Conservation (phyloP, 2,797 vertebrate species). For the Pangasius mekongensis region DNA sequence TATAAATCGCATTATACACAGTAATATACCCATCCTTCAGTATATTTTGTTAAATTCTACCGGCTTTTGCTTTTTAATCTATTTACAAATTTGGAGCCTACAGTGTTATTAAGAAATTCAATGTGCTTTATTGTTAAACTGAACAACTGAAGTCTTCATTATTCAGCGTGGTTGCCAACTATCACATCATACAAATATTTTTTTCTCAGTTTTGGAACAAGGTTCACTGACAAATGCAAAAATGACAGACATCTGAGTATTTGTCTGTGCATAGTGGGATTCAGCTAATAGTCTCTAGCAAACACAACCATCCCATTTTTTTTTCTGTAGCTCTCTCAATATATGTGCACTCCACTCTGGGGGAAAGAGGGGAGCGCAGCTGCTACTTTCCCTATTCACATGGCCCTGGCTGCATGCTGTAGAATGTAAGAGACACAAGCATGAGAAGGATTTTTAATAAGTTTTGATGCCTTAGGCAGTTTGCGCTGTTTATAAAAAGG, state of each 20-base stretch:
- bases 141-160: no score
- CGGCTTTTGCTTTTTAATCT: no score
- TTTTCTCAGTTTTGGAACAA: conserved; percentile 51
- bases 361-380: conserved; percentile 37
- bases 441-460: conserved; percentile 63
- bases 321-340: conserved; percentile 46
- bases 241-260: conserved; percentile 38
- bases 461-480: conserved; percentile 64
- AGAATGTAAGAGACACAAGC: conserved; percentile 27
- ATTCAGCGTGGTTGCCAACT: no score
- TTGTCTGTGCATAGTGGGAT: conserved; percentile 55
- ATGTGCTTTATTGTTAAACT: no score
- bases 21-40: no score
- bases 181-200: conserved; percentile 36
- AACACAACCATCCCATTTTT: conserved; percentile 53
- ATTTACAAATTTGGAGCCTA: no score
- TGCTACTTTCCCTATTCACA: conserved; percentile 61
- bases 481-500: conserved; percentile 60
- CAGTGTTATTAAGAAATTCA: no score
- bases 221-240: conserved; percentile 4
- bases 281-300: conserved; percentile 66
- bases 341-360: conserved; percentile 43
- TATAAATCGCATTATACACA: no score
- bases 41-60: no score
- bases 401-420: conserved; percentile 39